phyloP scores from a whole-genome alignment of 1,140 invertebrate species.

The Patella vulgata region DNA sequence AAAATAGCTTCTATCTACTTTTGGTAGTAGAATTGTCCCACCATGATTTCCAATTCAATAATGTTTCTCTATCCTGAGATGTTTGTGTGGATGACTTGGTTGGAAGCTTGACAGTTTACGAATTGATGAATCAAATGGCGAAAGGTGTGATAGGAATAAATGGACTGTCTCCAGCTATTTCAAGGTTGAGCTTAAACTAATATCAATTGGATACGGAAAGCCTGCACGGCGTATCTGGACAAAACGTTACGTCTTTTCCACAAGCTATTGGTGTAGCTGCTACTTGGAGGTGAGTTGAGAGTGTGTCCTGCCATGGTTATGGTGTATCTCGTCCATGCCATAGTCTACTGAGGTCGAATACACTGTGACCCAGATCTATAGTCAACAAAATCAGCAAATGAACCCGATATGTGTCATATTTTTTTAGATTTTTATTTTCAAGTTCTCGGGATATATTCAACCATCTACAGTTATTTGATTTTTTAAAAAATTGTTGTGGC shows the following conservation, averaged over 20 bases:
- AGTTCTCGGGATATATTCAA: too few relatives aligned
- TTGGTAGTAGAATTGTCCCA: slow-evolving; percentile 49
- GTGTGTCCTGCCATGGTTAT: too few relatives aligned
- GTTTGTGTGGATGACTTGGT: slow-evolving; percentile 60
- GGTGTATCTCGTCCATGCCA: too few relatives aligned
- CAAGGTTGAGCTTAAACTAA: slow-evolving; percentile 41
- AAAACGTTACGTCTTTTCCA: slow-evolving; percentile 53
- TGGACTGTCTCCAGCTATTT: slow-evolving; percentile 45
- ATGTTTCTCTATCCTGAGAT: slow-evolving; percentile 53
- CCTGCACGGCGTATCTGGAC: slow-evolving; percentile 44
- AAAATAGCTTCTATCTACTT: too few relatives aligned
- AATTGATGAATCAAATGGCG: slow-evolving; percentile 58
- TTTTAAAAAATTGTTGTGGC: too few relatives aligned
- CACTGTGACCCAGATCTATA: too few relatives aligned
- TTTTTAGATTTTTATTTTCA: too few relatives aligned
- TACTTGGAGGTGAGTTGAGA: slow-evolving; percentile 56
- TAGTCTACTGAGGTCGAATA: too few relatives aligned
- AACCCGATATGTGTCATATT: too few relatives aligned
- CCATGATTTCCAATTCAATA: slow-evolving; percentile 50
- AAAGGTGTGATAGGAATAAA: slow-evolving; percentile 37
- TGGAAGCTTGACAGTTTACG: slow-evolving; percentile 48
- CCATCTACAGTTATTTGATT: too few relatives aligned
- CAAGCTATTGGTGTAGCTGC: slow-evolving; percentile 57
- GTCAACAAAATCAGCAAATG: too few relatives aligned
- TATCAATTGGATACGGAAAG: slow-evolving; percentile 58